Evolutionary conservation across 2,797 vertebrate species (phyloP).

Genomic region (Taenioides sp.): DNA sequence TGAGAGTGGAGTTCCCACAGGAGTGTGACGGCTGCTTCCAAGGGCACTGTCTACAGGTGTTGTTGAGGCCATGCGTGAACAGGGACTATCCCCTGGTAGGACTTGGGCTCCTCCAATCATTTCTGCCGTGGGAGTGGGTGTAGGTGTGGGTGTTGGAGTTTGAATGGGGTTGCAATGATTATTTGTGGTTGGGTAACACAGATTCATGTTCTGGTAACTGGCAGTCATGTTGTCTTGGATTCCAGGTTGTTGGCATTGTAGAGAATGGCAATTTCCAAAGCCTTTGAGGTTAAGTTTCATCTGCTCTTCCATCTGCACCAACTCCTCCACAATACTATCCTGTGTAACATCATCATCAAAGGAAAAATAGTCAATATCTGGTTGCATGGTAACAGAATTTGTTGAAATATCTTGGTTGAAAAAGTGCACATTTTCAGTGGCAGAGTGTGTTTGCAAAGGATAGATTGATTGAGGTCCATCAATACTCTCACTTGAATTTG

Average conservation of each 20-base stretch:
- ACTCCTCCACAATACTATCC: conserved; percentile 98
- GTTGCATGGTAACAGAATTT: conserved; percentile 81
- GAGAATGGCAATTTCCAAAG: conserved; percentile 77
- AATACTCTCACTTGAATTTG: conserved; percentile 76
- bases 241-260: conserved; percentile 79
- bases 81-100: conserved; percentile 90
- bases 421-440: conserved; percentile 62
- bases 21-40: conserved; percentile 93
- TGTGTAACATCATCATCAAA: conserved; percentile 97
- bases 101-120: conserved; percentile 85
- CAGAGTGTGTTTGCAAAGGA: conserved; percentile 40
- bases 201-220: conserved; percentile 73
- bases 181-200: conserved; percentile 85
- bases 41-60: conserved; percentile 94
- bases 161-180: conserved; percentile 85
- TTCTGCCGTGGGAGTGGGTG: conserved; percentile 87
- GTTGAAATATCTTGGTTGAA: conserved; percentile 80
- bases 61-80: conserved; percentile 85
- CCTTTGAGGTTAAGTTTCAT: conserved; percentile 90
- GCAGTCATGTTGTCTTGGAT: conserved; percentile 70
- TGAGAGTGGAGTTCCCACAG: conserved; percentile 92
- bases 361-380: conserved; percentile 87
- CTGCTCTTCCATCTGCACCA: conserved; percentile 98
- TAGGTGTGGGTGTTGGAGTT: conserved; percentile 84
- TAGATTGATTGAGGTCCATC: conserved; percentile 70